Evolutionary conservation across 2,113 vertebrate genomes (phyloP).

Genomic region (Spilogale gracilis): DNA sequence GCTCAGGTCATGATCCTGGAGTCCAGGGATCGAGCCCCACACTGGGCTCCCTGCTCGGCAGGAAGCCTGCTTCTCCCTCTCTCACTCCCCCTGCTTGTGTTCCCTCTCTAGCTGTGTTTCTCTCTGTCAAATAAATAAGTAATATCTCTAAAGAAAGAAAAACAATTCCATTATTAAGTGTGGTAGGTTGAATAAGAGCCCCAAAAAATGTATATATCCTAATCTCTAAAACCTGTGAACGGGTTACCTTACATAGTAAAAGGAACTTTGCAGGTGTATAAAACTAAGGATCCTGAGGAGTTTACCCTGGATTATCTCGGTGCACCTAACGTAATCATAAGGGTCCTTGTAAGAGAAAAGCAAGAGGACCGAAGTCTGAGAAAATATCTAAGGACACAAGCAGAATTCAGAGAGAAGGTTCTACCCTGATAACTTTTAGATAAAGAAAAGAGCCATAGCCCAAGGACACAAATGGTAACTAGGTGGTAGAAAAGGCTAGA

Average conservation of each 20-base stretch:
- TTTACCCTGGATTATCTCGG: background rate
- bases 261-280: background rate
- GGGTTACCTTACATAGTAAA: background rate
- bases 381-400: background rate
- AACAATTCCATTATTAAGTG: slow-evolving; percentile 21
- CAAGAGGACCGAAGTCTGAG: background rate
- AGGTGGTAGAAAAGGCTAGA: background rate
- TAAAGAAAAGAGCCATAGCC: background rate
- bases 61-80: too few species aligned
- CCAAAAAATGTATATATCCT: background rate
- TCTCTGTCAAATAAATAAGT: too few species aligned
- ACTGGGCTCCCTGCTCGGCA: too few species aligned
- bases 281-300: background rate
- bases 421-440: background rate
- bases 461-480: background rate
- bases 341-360: background rate
- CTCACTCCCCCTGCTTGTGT: too few species aligned
- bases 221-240: background rate
- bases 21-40: too few species aligned
- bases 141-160: background rate
- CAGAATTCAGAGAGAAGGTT: slow-evolving; percentile 6
- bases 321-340: background rate
- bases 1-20: too few species aligned
- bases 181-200: background rate
- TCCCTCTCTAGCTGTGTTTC: too few species aligned